Percentiles rank a stretch among this genome's conserved stretches.
These are phyloP conservation scores for Schizopygopsis pylzovi DNA, from an alignment of 2,797 vertebrate species.

Conservation along the genomic window DNA sequence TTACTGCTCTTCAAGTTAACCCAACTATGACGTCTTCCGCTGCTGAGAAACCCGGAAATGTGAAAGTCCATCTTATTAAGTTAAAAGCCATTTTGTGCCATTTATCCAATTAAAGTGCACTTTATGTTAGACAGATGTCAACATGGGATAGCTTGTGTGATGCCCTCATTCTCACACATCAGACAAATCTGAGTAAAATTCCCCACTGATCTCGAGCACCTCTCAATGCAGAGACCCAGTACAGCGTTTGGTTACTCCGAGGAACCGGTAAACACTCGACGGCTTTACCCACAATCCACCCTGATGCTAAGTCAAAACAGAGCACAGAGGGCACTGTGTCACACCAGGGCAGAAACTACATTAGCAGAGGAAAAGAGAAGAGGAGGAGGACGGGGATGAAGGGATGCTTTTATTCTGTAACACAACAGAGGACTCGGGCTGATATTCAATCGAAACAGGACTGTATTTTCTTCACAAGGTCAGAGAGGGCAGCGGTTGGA, in stretches of 20 bases:
- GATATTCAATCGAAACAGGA: constrained; percentile 42
- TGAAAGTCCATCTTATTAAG: background rate
- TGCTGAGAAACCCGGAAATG: too few relatives aligned
- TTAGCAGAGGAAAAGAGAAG: constrained; percentile 30
- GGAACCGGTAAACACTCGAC: constrained; percentile 63
- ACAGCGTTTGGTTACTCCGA: constrained; percentile 63
- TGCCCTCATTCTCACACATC: background rate
- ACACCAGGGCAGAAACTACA: constrained; percentile 62
- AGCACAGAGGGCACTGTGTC: constrained; percentile 71
- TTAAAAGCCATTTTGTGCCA: background rate
- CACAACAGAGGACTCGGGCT: constrained; percentile 40
- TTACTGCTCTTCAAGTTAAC: too few relatives aligned
- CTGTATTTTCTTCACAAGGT: constrained; percentile 56
- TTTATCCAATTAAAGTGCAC: background rate
- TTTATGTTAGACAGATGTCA: background rate
- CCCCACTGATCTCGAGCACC: background rate
- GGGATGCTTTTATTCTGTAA: constrained; percentile 52
- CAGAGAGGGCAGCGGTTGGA: constrained; percentile 52
- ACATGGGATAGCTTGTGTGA: background rate
- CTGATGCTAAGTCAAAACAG: constrained; percentile 63
- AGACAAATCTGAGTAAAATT: constrained; percentile 14
- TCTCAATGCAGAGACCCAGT: background rate
- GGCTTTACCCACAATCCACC: constrained; percentile 43
- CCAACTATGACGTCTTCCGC: too few relatives aligned
- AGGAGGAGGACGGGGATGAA: constrained; percentile 34